Percentiles rank a stretch among this genome's conserved stretches.
These are phyloP conservation scores for Meloidogyne hapla DNA, from an alignment of 1,140 invertebrate genomes.

Conservation along the genomic window DNA sequence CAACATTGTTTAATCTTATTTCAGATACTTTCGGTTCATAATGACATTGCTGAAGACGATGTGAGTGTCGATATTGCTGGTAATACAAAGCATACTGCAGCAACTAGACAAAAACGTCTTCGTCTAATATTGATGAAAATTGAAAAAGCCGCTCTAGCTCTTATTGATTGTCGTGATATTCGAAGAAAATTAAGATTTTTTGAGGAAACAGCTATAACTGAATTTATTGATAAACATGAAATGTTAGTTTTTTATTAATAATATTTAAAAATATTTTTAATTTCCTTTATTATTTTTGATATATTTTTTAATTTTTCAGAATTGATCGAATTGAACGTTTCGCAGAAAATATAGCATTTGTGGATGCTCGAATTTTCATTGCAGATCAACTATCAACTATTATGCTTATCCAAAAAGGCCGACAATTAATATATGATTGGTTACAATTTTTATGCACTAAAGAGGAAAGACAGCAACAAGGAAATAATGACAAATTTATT, in stretches of 20 bases:
- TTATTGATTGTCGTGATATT: slow-evolving; percentile 50
- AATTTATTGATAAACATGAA: slow-evolving; percentile 20
- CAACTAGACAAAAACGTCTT: slow-evolving; percentile 41
- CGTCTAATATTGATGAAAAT: slow-evolving; percentile 50
- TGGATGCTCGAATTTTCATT: slow-evolving; percentile 3
- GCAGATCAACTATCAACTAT: slow-evolving; percentile 41
- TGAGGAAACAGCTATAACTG: slow-evolving; percentile 21
- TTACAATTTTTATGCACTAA: slow-evolving; percentile 29
- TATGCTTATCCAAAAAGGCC: slow-evolving; percentile 49
- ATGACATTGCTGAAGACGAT: slow-evolving; percentile 48
- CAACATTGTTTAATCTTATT: background rate
- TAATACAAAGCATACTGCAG: slow-evolving; percentile 1
- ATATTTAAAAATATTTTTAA: too few species aligned
- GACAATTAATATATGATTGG: slow-evolving; percentile 41
- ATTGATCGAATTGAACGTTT: slow-evolving; percentile 16
- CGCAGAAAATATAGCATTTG: slow-evolving; percentile 10
- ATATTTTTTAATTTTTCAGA: background rate
- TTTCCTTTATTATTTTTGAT: too few species aligned
- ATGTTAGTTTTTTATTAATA: slow-evolving; percentile 7
- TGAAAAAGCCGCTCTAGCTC: slow-evolving; percentile 49
- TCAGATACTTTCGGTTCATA: slow-evolving; percentile 41
- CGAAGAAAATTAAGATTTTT: slow-evolving; percentile 39
- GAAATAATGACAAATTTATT: background rate
- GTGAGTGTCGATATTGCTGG: background rate
- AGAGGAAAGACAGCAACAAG: slow-evolving; percentile 6